A percentile compares a stretch with the other conserved stretches of the same genome.
Conservation (phyloP, 2,797 vertebrate species). For the Decapterus maruadsi region DNA sequence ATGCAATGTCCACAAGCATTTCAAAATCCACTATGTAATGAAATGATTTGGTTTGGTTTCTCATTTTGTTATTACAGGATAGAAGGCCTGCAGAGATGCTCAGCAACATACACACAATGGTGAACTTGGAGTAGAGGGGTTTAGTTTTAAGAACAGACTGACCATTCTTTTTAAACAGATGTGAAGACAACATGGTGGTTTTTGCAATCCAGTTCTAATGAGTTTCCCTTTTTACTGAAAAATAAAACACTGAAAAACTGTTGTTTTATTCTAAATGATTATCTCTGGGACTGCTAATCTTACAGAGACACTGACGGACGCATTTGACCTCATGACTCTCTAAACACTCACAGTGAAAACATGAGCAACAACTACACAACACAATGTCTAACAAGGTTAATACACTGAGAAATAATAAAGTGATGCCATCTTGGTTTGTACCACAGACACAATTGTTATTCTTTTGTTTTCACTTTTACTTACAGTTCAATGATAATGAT, state of each 20-base stretch:
- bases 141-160: background rate
- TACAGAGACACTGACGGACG: background rate
- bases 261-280: background rate
- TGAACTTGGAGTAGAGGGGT: background rate
- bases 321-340: background rate
- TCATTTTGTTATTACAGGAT: slow-evolving; percentile 69
- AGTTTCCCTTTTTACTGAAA: background rate
- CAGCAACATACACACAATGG: slow-evolving; percentile 60
- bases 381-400: background rate
- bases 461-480: no score
- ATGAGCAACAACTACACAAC: no score
- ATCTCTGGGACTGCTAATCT: background rate
- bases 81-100: slow-evolving; percentile 68
- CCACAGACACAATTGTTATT: no score
- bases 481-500: no score
- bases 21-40: background rate
- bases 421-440: no score
- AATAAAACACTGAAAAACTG: background rate
- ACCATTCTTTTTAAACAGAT: background rate
- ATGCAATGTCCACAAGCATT: background rate
- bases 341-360: background rate
- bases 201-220: no score
- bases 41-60: background rate
- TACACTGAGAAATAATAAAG: background rate
- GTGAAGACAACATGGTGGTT: background rate